These are phyloP conservation scores for Coleophora flavipennella DNA, from an alignment of 2,888 invertebrate species.

Conservation along the genomic window DNA sequence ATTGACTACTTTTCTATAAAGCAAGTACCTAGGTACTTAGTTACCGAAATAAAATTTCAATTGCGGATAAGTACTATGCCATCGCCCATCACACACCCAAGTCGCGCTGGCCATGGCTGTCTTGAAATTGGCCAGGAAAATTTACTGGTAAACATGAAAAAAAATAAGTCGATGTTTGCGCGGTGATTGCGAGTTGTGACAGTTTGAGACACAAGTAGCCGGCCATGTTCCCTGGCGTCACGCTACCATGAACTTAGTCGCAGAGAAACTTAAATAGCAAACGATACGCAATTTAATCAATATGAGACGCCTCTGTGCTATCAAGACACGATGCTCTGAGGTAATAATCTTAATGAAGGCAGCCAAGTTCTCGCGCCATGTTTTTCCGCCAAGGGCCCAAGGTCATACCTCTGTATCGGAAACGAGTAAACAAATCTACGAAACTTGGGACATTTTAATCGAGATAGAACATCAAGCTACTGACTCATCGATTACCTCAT, in stretches of 20 bases:
- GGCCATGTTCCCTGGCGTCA: constrained; percentile 70
- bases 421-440: constrained; percentile 64
- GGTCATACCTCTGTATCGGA: constrained; percentile 63
- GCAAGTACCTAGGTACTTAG: too few species aligned
- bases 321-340: too few species aligned
- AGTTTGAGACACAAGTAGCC: constrained; percentile 51
- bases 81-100: too few species aligned
- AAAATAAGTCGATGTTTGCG: constrained; percentile 30
- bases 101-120: constrained; percentile 17
- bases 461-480: constrained; percentile 26
- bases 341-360: constrained; percentile 29
- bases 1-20: constrained; percentile 47
- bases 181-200: constrained; percentile 43
- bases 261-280: constrained; percentile 52
- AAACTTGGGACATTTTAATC: constrained; percentile 14
- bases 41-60: constrained; percentile 37
- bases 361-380: constrained; percentile 67
- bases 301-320: constrained; percentile 18
- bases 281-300: constrained; percentile 45
- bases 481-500: constrained; percentile 59
- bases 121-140: constrained; percentile 4
- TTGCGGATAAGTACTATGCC: constrained; percentile 22
- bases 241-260: constrained; percentile 53
- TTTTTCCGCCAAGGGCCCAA: constrained; percentile 69
- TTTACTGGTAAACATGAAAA: constrained; percentile 7